A percentile compares a stretch with the other conserved stretches of the same genome.
These are phyloP conservation scores for Crenichthys baileyi DNA, from an alignment of 2,797 vertebrate genomes.

Conservation along the genomic window DNA sequence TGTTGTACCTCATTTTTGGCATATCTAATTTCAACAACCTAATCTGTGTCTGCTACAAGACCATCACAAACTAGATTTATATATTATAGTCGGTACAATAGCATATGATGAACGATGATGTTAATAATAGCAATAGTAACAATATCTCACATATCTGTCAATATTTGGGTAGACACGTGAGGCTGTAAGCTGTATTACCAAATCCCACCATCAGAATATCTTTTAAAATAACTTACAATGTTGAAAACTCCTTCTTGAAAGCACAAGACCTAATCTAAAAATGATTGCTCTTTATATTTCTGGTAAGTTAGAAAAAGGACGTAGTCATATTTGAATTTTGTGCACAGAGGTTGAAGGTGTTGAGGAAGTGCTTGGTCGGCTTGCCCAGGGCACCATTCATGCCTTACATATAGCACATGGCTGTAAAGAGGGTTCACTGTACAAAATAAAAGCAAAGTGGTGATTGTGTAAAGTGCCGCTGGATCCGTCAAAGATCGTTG, in stretches of 20 bases:
- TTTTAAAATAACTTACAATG: not conserved
- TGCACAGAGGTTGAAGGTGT: not conserved
- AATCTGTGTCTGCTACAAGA: not conserved
- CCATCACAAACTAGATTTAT: not conserved
- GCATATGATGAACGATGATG: not conserved
- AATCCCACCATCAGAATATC: not conserved
- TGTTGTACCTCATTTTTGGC: not conserved
- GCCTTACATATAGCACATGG: not conserved
- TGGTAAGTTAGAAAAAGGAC: not conserved
- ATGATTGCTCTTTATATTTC: not conserved
- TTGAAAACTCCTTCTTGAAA: not conserved
- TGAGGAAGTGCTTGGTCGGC: not conserved
- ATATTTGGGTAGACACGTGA: not conserved
- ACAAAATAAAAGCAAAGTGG: slow-evolving; percentile 26
- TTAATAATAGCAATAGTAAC: not conserved
- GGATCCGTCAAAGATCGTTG: slow-evolving; percentile 72
- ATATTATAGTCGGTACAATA: not conserved
- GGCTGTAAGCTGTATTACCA: not conserved
- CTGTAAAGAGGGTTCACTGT: not conserved
- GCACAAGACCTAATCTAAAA: not conserved
- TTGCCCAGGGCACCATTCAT: not conserved
- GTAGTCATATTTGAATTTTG: not conserved
- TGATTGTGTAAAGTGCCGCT: slow-evolving; percentile 54
- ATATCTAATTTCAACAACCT: not conserved
- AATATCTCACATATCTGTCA: not conserved